Conservation (phyloP, 1,140 invertebrate genomes). For the Eueides isabella region DNA sequence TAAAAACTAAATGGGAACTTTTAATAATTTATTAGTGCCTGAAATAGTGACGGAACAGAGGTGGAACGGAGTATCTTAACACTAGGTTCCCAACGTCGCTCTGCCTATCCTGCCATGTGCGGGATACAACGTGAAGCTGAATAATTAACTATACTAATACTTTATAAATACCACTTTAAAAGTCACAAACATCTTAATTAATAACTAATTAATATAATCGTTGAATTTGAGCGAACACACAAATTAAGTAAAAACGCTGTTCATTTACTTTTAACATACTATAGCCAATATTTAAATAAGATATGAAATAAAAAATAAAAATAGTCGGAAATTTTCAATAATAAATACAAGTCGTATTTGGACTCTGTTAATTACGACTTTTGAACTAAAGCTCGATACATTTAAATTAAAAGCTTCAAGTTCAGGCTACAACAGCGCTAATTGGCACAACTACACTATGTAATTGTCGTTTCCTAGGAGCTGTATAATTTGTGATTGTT, state of each 20-base stretch:
- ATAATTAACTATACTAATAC: background rate
- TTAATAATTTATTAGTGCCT: too few species aligned
- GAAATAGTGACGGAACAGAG: too few species aligned
- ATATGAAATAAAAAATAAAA: background rate
- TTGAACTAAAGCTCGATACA: background rate
- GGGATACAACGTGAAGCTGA: too few species aligned
- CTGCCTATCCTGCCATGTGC: too few species aligned
- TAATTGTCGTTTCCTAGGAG: slow-evolving; percentile 1
- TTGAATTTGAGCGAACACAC: background rate
- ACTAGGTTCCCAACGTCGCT: too few species aligned
- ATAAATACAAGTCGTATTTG: slow-evolving; percentile 9
- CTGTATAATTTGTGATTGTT: slow-evolving; percentile 9
- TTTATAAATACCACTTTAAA: background rate
- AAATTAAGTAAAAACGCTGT: background rate
- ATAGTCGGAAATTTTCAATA: background rate
- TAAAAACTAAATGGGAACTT: too few species aligned
- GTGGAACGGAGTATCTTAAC: too few species aligned
- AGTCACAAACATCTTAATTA: background rate
- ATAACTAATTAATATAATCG: background rate
- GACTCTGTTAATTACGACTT: slow-evolving; percentile 11
- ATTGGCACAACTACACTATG: background rate
- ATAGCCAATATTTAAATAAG: background rate
- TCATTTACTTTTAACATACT: background rate
- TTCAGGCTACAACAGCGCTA: background rate
- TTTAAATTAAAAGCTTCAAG: slow-evolving; percentile 14